A percentile compares a stretch with the other conserved stretches of the same genome.
Conservation (phyloP, 2,888 invertebrate species). For the Drosophila robusta region DNA sequence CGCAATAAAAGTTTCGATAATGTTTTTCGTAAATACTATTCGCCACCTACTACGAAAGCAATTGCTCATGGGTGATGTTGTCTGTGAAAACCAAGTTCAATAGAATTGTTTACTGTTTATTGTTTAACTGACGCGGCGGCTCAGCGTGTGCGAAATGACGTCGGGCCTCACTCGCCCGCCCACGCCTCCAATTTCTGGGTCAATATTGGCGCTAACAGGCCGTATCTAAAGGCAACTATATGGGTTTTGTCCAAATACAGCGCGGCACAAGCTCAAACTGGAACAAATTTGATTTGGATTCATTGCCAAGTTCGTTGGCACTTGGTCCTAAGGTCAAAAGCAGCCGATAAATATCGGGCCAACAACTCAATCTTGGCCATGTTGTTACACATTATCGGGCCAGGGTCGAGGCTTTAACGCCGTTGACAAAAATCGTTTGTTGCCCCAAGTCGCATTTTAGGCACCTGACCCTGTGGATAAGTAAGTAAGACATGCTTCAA, state of each 20-base stretch:
- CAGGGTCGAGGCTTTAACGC: constrained; percentile 51
- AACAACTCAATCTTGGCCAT: constrained; percentile 61
- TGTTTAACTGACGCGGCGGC: constrained; percentile 28
- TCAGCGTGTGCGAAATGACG: constrained; percentile 17
- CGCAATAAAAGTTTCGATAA: constrained; percentile 50
- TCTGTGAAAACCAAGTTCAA: constrained; percentile 60
- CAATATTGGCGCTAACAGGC: constrained; percentile 42
- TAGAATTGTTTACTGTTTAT: constrained; percentile 52
- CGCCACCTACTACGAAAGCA: constrained; percentile 38
- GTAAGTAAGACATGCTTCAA: constrained; percentile 4
- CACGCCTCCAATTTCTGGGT: constrained; percentile 52
- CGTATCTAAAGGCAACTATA: constrained; percentile 2
- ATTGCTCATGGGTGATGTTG: constrained; percentile 39
- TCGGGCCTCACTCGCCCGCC: constrained; percentile 26
- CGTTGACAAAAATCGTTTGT: constrained; percentile 54
- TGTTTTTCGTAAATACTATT: constrained; percentile 62
- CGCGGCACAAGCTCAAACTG: constrained; percentile 41
- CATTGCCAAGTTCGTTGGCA: constrained; percentile 79
- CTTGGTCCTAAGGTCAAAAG: constrained; percentile 57
- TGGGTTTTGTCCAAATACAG: constrained; percentile 43
- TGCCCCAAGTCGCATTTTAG: constrained; percentile 30
- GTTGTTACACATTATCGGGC: constrained; percentile 33
- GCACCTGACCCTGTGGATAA: constrained; percentile 28
- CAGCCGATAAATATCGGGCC: constrained; percentile 32
- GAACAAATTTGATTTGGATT: constrained; percentile 34